Conservation (phyloP, 2,888 invertebrate genomes). For the Eremobia ochroleuca region DNA sequence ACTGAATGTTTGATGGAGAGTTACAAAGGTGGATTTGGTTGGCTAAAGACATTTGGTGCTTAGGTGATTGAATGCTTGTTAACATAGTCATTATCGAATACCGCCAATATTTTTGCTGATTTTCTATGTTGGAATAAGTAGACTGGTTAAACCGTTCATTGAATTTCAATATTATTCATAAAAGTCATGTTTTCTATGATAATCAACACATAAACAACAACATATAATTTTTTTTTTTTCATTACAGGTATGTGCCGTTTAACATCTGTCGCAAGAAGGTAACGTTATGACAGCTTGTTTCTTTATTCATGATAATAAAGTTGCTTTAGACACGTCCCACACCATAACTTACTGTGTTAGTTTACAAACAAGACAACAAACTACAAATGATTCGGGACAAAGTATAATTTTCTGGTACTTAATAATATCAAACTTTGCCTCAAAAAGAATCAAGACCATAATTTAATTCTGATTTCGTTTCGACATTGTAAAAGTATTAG, state of each 20-base stretch:
- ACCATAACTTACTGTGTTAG: slow-evolving; percentile 47
- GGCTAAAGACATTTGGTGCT: slow-evolving; percentile 20
- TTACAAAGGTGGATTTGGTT: slow-evolving; percentile 31
- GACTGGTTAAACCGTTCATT: not conserved
- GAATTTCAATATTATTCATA: not conserved
- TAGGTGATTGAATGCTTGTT: slow-evolving; percentile 3
- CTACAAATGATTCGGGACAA: slow-evolving; percentile 57
- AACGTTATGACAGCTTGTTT: slow-evolving; percentile 47
- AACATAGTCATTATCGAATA: slow-evolving; percentile 4
- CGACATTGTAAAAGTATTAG: slow-evolving; percentile 50
- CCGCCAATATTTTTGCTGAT: not conserved
- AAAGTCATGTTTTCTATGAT: not conserved
- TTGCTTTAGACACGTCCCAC: slow-evolving; percentile 55
- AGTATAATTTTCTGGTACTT: not conserved
- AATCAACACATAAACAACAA: not conserved
- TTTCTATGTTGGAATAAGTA: not conserved
- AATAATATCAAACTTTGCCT: slow-evolving; percentile 27
- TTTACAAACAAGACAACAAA: slow-evolving; percentile 64
- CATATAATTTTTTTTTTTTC: slow-evolving; percentile 62
- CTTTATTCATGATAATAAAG: slow-evolving; percentile 63
- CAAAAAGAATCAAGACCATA: slow-evolving; percentile 34
- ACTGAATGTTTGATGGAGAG: slow-evolving; percentile 45
- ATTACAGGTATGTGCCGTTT: slow-evolving; percentile 75
- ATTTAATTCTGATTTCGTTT: slow-evolving; percentile 13
- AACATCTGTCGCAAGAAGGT: slow-evolving; percentile 25